A percentile compares a stretch with the other conserved stretches of the same genome.
Conservation (phyloP, 2,797 vertebrate species). For the Zalophus californianus region DNA sequence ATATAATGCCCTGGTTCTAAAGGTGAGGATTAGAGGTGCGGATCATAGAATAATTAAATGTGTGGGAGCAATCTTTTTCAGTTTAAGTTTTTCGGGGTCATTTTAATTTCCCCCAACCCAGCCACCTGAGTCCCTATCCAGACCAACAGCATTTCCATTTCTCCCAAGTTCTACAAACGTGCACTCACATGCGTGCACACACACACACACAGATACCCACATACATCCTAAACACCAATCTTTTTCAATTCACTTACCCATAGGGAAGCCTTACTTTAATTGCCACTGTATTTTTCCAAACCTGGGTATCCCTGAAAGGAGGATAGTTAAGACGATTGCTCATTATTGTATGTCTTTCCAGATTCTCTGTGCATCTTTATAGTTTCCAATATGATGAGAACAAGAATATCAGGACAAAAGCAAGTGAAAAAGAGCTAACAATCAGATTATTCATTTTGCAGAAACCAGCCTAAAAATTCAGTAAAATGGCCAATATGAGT, state of each 20-base stretch:
- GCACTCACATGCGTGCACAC: not conserved
- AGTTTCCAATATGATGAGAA: constrained; percentile 7
- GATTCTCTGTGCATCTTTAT: not conserved
- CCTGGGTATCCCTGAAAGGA: not conserved
- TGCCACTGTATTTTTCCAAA: constrained; percentile 4
- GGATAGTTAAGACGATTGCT: not conserved
- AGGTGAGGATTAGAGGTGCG: not conserved
- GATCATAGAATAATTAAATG: not conserved
- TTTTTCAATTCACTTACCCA: constrained; percentile 52
- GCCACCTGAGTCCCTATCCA: constrained; percentile 10
- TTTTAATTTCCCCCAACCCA: not conserved
- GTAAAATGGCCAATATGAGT: not conserved
- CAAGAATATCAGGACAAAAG: constrained; percentile 19
- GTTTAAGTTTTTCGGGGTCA: not conserved
- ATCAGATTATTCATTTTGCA: constrained; percentile 19
- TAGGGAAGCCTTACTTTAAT: not conserved
- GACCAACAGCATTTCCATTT: not conserved
- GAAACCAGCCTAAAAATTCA: constrained; percentile 28
- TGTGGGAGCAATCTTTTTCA: not conserved
- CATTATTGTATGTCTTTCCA: not conserved
- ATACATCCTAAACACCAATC: not conserved
- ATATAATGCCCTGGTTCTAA: not conserved
- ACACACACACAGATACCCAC: not conserved
- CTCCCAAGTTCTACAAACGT: not conserved
- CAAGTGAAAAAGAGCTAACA: constrained; percentile 5